phyloP scores from a whole-genome alignment of 2,797 vertebrate genomes.

The Todus mexicanus region DNA sequence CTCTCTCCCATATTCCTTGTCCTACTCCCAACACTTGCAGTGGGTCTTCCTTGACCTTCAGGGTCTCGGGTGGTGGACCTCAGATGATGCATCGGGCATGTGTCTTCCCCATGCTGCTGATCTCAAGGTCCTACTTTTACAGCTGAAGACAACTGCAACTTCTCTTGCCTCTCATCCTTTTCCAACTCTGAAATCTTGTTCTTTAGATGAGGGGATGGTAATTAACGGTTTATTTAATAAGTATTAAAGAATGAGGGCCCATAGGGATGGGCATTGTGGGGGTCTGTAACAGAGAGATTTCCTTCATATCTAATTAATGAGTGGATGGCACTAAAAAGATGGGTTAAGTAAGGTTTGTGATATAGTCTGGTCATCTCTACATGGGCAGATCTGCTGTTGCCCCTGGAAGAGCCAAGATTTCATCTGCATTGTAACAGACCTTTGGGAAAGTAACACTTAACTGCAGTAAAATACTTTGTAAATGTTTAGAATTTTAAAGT shows the following conservation, averaged over 20 bases:
- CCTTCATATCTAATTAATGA: neutral
- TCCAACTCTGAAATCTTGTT: neutral
- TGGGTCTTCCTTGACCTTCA: neutral
- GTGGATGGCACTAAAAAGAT: neutral
- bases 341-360: neutral
- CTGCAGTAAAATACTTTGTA: neutral
- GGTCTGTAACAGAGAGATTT: neutral
- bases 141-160: neutral
- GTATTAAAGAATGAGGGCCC: neutral
- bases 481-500: neutral
- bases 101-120: neutral
- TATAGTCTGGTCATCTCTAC: neutral
- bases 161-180: neutral
- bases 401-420: neutral
- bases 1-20: neutral
- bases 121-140: neutral
- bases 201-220: neutral
- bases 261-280: neutral
- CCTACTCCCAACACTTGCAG: too few species aligned
- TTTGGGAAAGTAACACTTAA: neutral
- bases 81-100: fast-evolving
- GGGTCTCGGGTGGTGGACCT: neutral
- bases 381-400: neutral
- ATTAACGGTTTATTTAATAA: neutral
- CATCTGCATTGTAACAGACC: neutral